Percentiles rank a stretch among this genome's conserved stretches.
These are phyloP conservation scores for Hycleus cichorii DNA, from an alignment of 1,140 invertebrate genomes.

Conservation along the genomic window DNA sequence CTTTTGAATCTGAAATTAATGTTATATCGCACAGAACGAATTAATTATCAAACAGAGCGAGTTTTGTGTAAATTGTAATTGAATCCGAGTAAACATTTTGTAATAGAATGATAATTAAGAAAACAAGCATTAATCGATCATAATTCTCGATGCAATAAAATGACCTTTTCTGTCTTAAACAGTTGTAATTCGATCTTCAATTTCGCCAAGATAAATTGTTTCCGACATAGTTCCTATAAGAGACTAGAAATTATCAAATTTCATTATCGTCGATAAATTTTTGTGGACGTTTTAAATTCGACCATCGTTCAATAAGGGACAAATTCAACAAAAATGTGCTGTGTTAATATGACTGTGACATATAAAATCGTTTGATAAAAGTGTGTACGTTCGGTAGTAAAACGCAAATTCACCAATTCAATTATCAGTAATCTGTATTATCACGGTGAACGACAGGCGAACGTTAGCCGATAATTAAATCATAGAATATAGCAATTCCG, in stretches of 20 bases:
- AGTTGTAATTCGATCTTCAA: not conserved
- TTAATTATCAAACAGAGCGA: too few relatives aligned
- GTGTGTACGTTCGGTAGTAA: conserved; percentile 1
- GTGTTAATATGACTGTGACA: too few relatives aligned
- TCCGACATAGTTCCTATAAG: not conserved
- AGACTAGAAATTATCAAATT: conserved; percentile 2
- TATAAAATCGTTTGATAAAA: too few relatives aligned
- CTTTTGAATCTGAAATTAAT: too few relatives aligned
- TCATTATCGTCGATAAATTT: not conserved
- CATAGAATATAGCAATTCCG: conserved; percentile 5
- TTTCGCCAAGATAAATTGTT: conserved; percentile 2
- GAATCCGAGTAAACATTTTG: too few relatives aligned
- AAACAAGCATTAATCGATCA: too few relatives aligned
- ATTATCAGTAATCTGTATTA: conserved; percentile 28
- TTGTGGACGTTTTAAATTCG: not conserved
- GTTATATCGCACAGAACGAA: too few relatives aligned
- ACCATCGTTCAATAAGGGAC: too few relatives aligned
- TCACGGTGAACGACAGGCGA: conserved; percentile 13
- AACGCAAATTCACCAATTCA: conserved; percentile 18
- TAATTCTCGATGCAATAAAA: not conserved
- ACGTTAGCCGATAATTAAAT: conserved; percentile 26
- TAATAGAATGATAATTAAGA: too few relatives aligned
- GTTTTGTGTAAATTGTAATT: too few relatives aligned
- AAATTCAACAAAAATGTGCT: too few relatives aligned
- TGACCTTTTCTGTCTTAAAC: not conserved